These are phyloP conservation scores for Gambusia holbrooki DNA, from an alignment of 2,113 vertebrate species.

Conservation along the genomic window DNA sequence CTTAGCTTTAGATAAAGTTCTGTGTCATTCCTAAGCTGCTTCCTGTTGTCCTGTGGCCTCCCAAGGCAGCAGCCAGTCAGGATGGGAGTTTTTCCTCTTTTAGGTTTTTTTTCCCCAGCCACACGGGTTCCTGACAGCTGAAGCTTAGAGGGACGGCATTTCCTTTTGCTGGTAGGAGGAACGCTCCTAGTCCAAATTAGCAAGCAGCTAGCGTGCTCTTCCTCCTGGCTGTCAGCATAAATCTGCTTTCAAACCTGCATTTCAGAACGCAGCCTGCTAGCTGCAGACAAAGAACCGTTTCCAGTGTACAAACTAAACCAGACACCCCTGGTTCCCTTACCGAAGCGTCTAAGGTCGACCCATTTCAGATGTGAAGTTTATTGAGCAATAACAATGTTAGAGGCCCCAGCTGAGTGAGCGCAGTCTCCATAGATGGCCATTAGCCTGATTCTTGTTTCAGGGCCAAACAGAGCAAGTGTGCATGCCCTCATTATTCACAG, in stretches of 20 bases:
- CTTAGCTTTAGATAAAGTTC: not conserved
- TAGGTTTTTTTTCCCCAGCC: conserved; percentile 18
- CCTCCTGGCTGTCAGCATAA: conserved; percentile 30
- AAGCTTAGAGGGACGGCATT: conserved; percentile 48
- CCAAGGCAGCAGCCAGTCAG: not conserved
- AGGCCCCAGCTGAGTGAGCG: conserved; percentile 28
- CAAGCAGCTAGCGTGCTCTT: conserved; percentile 41
- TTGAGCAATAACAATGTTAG: conserved; percentile 55
- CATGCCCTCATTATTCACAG: conserved; percentile 40
- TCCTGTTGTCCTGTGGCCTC: conserved; percentile 17
- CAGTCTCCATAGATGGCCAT: conserved; percentile 53
- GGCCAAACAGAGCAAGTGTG: conserved; percentile 33
- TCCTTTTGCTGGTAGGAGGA: conserved; percentile 54
- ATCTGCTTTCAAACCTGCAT: conserved; percentile 28
- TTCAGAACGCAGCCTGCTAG: conserved; percentile 11
- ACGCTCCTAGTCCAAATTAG: conserved; percentile 54
- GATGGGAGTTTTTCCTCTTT: conserved; percentile 10
- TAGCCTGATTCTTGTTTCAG: conserved; percentile 58
- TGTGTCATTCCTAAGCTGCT: conserved; percentile 9
- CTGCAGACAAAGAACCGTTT: conserved; percentile 26
- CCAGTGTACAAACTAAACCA: conserved; percentile 40
- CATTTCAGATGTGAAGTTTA: conserved; percentile 54
- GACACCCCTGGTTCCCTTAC: conserved; percentile 28
- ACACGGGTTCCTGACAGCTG: conserved; percentile 41
- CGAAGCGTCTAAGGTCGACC: conserved; percentile 31